Evolutionary conservation across 2,888 invertebrate species (phyloP).

Genomic region (Agrotis ipsilon): DNA sequence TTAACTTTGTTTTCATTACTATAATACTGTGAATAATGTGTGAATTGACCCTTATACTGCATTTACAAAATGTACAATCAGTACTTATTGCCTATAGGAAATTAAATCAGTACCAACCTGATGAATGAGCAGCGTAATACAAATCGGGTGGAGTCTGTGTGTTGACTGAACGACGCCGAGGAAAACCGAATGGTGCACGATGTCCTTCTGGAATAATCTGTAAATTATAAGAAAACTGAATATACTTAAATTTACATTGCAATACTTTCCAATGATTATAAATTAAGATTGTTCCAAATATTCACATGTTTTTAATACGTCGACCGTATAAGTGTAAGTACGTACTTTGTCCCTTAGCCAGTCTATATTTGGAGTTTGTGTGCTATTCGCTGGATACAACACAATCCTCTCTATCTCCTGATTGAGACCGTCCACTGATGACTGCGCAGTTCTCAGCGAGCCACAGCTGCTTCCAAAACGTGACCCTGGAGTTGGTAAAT

Average conservation of each 20-base stretch:
- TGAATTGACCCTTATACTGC: no score
- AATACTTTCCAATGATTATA: no score
- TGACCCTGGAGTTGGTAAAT: conserved; percentile 76
- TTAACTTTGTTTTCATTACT: no score
- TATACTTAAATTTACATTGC: no score
- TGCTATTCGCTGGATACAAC: conserved; percentile 89
- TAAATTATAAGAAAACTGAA: conserved; percentile 59
- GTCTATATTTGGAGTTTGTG: conserved; percentile 87
- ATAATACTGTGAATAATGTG: no score
- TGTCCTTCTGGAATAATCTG: conserved; percentile 96
- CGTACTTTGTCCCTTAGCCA: conserved; percentile 92
- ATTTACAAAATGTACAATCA: no score
- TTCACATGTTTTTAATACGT: no score
- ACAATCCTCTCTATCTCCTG: conserved; percentile 96
- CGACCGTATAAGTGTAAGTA: neutral
- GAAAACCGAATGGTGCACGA: conserved; percentile 95
- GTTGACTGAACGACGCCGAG: conserved; percentile 94
- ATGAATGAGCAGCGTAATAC: conserved; percentile 93
- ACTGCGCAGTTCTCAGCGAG: conserved; percentile 93
- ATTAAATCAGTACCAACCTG: conserved; percentile 85
- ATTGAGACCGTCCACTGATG: conserved; percentile 97
- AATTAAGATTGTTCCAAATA: no score
- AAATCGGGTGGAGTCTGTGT: conserved; percentile 96
- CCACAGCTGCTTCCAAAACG: conserved; percentile 87
- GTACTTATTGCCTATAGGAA: no score